Percentiles rank a stretch among this genome's conserved stretches.
Evolutionary conservation across 2,797 vertebrate genomes (phyloP).

Genomic region (Sebastolobus altivelis): DNA sequence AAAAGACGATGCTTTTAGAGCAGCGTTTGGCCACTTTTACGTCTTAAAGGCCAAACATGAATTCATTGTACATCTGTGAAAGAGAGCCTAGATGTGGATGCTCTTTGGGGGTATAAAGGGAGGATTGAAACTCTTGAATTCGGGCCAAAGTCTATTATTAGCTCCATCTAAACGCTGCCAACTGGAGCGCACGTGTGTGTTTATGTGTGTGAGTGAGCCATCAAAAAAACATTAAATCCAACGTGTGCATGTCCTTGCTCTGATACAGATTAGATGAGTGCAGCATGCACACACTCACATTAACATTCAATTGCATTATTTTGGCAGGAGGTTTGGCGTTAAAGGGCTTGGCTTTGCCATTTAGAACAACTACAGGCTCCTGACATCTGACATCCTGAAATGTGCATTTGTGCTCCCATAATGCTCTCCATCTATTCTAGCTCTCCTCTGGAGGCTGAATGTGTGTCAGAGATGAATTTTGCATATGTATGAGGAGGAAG

Average conservation of each 20-base stretch:
- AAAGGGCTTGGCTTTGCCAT: slow-evolving; percentile 18
- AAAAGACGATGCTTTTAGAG: slow-evolving; percentile 27
- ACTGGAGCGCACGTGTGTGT: slow-evolving; percentile 64
- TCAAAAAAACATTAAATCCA: slow-evolving; percentile 49
- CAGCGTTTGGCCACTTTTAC: slow-evolving; percentile 11
- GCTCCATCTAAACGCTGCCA: slow-evolving; percentile 65
- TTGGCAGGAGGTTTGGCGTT: slow-evolving; percentile 28
- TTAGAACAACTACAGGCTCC: slow-evolving; percentile 14
- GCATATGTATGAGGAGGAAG: slow-evolving; percentile 72
- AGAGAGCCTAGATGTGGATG: slow-evolving; percentile 18
- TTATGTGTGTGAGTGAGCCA: slow-evolving; percentile 34
- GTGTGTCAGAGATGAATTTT: slow-evolving; percentile 73
- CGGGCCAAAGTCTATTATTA: slow-evolving; percentile 71
- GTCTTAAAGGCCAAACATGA: slow-evolving; percentile 26
- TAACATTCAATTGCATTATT: slow-evolving; percentile 64
- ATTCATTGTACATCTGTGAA: slow-evolving; percentile 28
- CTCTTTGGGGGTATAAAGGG: slow-evolving; percentile 36
- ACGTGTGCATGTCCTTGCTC: slow-evolving; percentile 38
- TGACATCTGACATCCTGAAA: slow-evolving; percentile 44
- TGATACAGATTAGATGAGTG: slow-evolving; percentile 51
- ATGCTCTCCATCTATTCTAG: slow-evolving; percentile 37
- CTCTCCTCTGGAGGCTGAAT: slow-evolving; percentile 60
- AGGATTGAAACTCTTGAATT: slow-evolving; percentile 57
- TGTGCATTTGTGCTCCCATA: slow-evolving; percentile 29
- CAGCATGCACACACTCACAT: slow-evolving; percentile 34